Percentiles rank a stretch among this genome's conserved stretches.
These are phyloP conservation scores for Eupeodes latifasciatus DNA, from an alignment of 2,888 invertebrate genomes.

Conservation along the genomic window DNA sequence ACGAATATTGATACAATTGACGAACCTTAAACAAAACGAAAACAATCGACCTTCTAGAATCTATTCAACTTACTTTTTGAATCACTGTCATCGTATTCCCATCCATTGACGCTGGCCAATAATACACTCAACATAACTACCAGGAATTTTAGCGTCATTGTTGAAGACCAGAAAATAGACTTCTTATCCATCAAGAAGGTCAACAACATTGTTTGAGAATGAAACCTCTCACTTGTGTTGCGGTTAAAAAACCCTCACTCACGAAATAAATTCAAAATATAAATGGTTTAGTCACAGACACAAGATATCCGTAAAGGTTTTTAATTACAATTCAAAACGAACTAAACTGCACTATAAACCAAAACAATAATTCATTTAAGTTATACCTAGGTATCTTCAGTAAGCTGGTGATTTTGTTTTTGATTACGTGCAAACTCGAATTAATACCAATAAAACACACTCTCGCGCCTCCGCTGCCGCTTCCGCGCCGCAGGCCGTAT, in stretches of 20 bases:
- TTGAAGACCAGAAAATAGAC: not conserved
- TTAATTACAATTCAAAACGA: not conserved
- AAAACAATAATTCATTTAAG: not conserved
- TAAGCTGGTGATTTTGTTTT: not conserved
- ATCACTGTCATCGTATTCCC: conserved; percentile 13
- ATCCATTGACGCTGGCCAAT: conserved; percentile 37
- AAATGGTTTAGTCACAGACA: not conserved
- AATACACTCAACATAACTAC: conserved; percentile 19
- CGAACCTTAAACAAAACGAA: not conserved
- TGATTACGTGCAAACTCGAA: not conserved
- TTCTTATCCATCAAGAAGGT: conserved; percentile 28
- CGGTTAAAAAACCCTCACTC: conserved; percentile 28
- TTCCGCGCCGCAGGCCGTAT: too few species aligned
- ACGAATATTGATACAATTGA: too few species aligned
- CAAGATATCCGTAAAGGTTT: not conserved
- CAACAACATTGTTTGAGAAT: conserved; percentile 27
- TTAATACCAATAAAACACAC: not conserved
- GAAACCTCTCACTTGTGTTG: conserved; percentile 32
- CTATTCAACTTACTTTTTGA: conserved; percentile 31
- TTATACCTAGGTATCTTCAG: not conserved
- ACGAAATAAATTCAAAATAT: not conserved
- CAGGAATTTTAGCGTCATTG: conserved; percentile 24
- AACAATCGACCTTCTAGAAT: not conserved
- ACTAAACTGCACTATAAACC: not conserved
- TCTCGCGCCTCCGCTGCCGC: too few species aligned